Conservation (phyloP, 2,888 invertebrate species). For the Axea sp. region DNA sequence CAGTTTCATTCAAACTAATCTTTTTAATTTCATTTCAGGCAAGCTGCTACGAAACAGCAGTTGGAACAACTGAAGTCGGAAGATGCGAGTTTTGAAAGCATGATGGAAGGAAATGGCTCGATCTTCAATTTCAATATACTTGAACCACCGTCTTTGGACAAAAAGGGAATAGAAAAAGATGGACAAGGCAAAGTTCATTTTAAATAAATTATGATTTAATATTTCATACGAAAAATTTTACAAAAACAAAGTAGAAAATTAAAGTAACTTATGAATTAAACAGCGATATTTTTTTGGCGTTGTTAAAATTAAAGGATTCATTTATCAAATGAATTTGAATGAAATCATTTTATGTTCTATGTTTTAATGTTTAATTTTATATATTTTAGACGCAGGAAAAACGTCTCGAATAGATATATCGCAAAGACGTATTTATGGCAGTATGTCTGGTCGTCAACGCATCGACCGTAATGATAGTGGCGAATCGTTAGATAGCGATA, state of each 20-base stretch:
- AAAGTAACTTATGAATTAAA: too few species aligned
- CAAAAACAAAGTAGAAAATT: too few species aligned
- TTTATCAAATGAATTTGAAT: too few species aligned
- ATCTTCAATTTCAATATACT: constrained; percentile 76
- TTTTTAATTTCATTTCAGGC: constrained; percentile 64
- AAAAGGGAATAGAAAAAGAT: constrained; percentile 67
- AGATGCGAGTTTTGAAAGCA: constrained; percentile 80
- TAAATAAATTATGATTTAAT: too few species aligned
- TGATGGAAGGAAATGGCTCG: constrained; percentile 78
- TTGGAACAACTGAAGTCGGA: constrained; percentile 82
- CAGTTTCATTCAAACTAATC: neutral
- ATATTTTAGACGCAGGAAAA: constrained; percentile 69
- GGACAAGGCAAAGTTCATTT: constrained; percentile 58
- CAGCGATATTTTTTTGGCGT: too few species aligned
- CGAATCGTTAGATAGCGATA: constrained; percentile 79
- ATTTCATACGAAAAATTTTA: too few species aligned
- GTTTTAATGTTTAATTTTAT: too few species aligned
- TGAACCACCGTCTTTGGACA: constrained; percentile 71
- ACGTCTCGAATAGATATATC: constrained; percentile 69
- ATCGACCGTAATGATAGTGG: constrained; percentile 74
- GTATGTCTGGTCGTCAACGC: constrained; percentile 80
- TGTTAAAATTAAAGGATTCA: too few species aligned
- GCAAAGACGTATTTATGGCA: constrained; percentile 82
- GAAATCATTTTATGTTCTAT: too few species aligned
- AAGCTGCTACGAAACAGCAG: constrained; percentile 81